Evolutionary conservation across 1,140 invertebrate species (phyloP).

Genomic region (Dysdera silvatica): DNA sequence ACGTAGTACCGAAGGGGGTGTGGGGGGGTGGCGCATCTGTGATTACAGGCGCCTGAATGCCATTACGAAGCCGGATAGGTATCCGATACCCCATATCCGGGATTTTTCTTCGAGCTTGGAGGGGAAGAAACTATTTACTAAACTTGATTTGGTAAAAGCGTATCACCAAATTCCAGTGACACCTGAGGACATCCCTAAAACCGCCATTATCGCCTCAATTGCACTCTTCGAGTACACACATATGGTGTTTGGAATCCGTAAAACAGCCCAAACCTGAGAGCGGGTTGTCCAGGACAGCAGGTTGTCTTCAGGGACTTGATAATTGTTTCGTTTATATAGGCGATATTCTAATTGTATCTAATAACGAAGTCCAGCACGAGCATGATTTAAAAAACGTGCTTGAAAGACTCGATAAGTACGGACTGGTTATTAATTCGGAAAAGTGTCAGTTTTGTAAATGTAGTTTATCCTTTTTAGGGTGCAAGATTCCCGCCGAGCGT

Average conservation of each 20-base stretch:
- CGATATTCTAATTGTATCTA: conserved; percentile 44
- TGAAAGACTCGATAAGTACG: conserved; percentile 34
- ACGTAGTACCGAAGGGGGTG: conserved; percentile 33
- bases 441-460: conserved; percentile 27
- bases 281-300: conserved; percentile 18
- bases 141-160: conserved; percentile 15
- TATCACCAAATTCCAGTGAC: conserved; percentile 24
- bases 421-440: conserved; percentile 37
- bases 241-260: conserved; percentile 27
- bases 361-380: conserved; percentile 39
- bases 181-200: conserved; percentile 21
- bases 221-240: conserved; percentile 25
- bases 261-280: conserved; percentile 23
- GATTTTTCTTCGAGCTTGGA: conserved; percentile 10
- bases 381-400: conserved; percentile 41
- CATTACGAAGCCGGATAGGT: conserved; percentile 20
- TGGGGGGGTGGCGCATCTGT: conserved; percentile 5
- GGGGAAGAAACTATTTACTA: conserved; percentile 15
- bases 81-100: conserved; percentile 21
- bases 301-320: not conserved
- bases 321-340: conserved; percentile 2
- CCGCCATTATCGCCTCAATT: conserved; percentile 18
- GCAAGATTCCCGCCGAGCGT: conserved; percentile 2
- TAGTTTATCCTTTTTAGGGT: conserved; percentile 18
- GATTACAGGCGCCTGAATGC: conserved; percentile 25